Percentiles rank a stretch among this genome's conserved stretches.
Evolutionary conservation across 2,113 vertebrate genomes (phyloP).

Genomic region (Microcebus griseorufus): DNA sequence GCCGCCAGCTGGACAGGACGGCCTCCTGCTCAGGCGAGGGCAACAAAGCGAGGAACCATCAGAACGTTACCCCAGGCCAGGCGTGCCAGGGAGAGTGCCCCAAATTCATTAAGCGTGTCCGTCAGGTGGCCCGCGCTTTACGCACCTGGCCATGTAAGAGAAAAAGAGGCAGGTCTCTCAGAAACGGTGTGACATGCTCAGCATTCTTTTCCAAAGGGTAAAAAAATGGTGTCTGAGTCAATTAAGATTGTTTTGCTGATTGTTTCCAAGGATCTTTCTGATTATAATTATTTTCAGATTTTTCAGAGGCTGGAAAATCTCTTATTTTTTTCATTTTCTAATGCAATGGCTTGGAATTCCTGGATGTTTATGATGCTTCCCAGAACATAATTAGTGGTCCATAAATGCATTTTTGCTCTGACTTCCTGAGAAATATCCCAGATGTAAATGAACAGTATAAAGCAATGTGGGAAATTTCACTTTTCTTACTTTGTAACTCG

Average conservation of each 20-base stretch:
- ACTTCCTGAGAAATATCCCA: not conserved
- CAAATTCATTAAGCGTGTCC: not conserved
- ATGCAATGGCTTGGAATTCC: not conserved
- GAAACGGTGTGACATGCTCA: not conserved
- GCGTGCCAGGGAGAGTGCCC: not conserved
- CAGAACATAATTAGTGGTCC: not conserved
- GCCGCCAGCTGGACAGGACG: no score
- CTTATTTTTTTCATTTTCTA: not conserved
- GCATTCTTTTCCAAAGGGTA: not conserved
- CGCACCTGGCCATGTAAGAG: not conserved
- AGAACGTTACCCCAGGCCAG: not conserved
- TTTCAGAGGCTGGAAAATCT: not conserved
- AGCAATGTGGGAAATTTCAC: not conserved
- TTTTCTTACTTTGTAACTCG: not conserved
- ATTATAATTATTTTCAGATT: not conserved
- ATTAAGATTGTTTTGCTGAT: not conserved
- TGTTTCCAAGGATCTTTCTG: slow-evolving; percentile 10
- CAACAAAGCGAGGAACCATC: not conserved
- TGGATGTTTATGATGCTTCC: no score
- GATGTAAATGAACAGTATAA: not conserved
- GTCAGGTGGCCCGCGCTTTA: not conserved
- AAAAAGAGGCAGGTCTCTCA: not conserved
- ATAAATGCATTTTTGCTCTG: not conserved
- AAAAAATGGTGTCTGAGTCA: not conserved
- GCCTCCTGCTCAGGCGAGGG: no score